Evolutionary conservation across 2,888 invertebrate species (phyloP).

Genomic region (Unio delphinus): DNA sequence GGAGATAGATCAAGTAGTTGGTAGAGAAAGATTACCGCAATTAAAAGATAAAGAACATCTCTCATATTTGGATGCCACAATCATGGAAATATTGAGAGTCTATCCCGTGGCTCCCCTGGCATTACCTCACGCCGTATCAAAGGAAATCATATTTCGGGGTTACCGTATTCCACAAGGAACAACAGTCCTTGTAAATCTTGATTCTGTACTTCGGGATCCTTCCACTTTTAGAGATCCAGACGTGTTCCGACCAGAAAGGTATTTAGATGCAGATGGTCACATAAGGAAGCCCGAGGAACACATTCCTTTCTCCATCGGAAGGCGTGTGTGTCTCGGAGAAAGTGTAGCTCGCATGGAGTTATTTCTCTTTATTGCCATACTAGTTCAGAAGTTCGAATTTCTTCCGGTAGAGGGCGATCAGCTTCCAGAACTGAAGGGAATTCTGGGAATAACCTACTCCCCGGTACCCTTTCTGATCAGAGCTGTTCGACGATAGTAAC

Average conservation of each 20-base stretch:
- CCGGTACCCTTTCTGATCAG: slow-evolving; percentile 10
- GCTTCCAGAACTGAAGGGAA: slow-evolving; percentile 22
- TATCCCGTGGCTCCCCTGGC: slow-evolving; percentile 47
- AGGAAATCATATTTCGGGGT: slow-evolving; percentile 51
- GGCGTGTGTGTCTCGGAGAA: not conserved
- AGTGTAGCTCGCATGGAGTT: slow-evolving; percentile 35
- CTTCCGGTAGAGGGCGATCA: slow-evolving; percentile 7
- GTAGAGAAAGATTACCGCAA: slow-evolving; percentile 38
- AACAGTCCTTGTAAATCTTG: slow-evolving; percentile 43
- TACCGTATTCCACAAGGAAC: slow-evolving; percentile 58
- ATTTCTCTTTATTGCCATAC: slow-evolving; percentile 27
- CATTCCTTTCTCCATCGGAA: slow-evolving; percentile 36
- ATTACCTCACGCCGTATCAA: slow-evolving; percentile 38
- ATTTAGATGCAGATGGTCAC: slow-evolving; percentile 35
- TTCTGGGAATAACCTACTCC: slow-evolving; percentile 27
- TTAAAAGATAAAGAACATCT: slow-evolving; percentile 35
- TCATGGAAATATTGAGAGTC: slow-evolving; percentile 53
- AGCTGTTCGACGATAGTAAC: not conserved
- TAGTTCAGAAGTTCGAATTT: slow-evolving; percentile 32
- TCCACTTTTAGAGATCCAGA: slow-evolving; percentile 42
- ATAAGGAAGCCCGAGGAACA: slow-evolving; percentile 18
- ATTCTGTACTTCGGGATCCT: slow-evolving; percentile 46
- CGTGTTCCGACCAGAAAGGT: slow-evolving; percentile 53
- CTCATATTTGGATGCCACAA: slow-evolving; percentile 53
- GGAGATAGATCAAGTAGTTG: slow-evolving; percentile 64